Percentiles rank a stretch among this genome's conserved stretches.
These are phyloP conservation scores for Calephelis nemesis DNA, from an alignment of 1,140 invertebrate genomes.

Conservation along the genomic window DNA sequence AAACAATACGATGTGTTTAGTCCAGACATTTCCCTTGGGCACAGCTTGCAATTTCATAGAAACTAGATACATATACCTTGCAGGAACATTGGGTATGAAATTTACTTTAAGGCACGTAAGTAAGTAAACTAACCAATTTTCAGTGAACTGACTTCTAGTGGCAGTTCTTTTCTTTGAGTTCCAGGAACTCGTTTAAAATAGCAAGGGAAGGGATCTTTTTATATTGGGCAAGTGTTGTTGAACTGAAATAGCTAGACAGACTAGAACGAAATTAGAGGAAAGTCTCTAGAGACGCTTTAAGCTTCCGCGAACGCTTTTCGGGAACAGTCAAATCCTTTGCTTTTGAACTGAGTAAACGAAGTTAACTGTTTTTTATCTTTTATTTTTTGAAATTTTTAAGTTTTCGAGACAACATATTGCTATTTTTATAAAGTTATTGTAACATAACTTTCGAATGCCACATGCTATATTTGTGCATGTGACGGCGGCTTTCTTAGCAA, in stretches of 20 bases:
- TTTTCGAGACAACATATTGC: no score
- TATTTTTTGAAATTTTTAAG: not conserved
- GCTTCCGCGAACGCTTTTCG: slow-evolving; percentile 48
- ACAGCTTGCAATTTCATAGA: slow-evolving; percentile 71
- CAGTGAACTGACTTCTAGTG: slow-evolving; percentile 41
- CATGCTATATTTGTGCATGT: no score
- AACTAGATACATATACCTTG: slow-evolving; percentile 42
- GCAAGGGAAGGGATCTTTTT: slow-evolving; percentile 31
- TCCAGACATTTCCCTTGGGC: slow-evolving; percentile 66
- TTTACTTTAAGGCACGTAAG: slow-evolving; percentile 32
- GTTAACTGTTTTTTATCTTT: slow-evolving; percentile 6
- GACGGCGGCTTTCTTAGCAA: no score
- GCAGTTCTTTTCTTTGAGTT: slow-evolving; percentile 27
- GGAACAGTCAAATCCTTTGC: slow-evolving; percentile 24
- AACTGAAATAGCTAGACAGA: slow-evolving; percentile 70
- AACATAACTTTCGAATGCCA: no score
- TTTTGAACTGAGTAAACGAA: slow-evolving; percentile 23
- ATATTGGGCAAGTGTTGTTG: slow-evolving; percentile 44
- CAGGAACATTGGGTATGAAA: slow-evolving; percentile 25
- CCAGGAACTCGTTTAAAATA: slow-evolving; percentile 7
- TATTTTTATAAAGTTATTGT: no score
- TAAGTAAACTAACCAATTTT: slow-evolving; percentile 40
- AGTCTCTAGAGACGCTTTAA: slow-evolving; percentile 47
- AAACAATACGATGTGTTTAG: slow-evolving; percentile 70
- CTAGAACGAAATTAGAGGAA: slow-evolving; percentile 69